Evolutionary conservation across 2,888 invertebrate species (phyloP), one percentile per base, ranked within the genome.

Genomic region (Galerucella calmariensis): DNA sequence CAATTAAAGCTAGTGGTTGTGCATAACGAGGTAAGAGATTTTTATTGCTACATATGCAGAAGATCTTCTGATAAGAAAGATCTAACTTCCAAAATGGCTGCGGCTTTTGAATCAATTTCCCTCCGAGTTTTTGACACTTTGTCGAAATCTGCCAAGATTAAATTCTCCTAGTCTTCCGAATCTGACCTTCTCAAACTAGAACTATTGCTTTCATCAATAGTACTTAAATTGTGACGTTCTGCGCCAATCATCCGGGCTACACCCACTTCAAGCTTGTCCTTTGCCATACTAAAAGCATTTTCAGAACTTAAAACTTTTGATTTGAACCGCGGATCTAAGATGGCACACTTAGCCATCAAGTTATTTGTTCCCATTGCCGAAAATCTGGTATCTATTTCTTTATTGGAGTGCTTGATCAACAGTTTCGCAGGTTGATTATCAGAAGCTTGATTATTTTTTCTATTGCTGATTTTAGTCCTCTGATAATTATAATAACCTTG

Each of bases 91-190:
- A 67, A 53, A 53, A 67, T 67, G 14, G 67, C 67, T 24, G 53
- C 61, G 11, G 61, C 10, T 27, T 44, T 11, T 10, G 67, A 5
- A 20, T 67, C 48, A 27, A 67, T 67, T 53, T 67, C 4, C 6
- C n/a, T 67, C 8, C 16, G 11, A 14, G 20, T 67, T 20, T 51
- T 6, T n/a, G 35, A 11, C 12, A 35, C 14, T 67, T 67, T 67
- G 53, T 67, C 67, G 27, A 67, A 67, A 53, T 67, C 67, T 11
- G 24, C 51, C 67, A 56, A 69, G 79, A 67, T 51, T 67, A 67
- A 67, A 67, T 67, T 27, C 27, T 67, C 51, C n/a, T 11, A 6
- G 12, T n/a, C 53, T n/a, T 62, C 27, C n/a, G 14, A 12, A 12
- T 12, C 61, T 14, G 24, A 35, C 35, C 35, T 27, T 24, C 11